Conservation (phyloP, 92 coral and sea anemone genomes). For the Umimayanthus kanabou region DNA sequence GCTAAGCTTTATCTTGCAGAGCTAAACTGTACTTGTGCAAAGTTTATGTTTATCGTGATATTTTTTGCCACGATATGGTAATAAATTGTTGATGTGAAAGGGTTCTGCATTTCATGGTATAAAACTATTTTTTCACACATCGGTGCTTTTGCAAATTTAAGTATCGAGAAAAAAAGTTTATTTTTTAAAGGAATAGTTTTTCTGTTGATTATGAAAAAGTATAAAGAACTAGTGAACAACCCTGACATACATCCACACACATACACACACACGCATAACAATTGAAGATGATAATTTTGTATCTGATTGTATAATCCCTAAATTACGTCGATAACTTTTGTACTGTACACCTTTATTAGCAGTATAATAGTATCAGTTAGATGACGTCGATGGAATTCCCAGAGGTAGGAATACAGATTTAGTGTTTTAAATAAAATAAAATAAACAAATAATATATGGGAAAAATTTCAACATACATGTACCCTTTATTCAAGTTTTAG, state of each 20-base stretch:
- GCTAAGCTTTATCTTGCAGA: neutral
- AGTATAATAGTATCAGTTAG: too few species aligned
- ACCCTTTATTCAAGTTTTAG: too few species aligned
- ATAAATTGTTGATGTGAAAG: neutral
- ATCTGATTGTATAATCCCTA: neutral
- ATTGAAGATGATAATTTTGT: too few species aligned
- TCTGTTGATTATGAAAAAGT: too few species aligned
- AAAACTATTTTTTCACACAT: neutral
- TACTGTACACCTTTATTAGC: neutral
- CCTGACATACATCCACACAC: neutral
- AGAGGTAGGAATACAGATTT: neutral
- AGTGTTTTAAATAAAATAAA: neutral
- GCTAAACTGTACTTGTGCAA: neutral
- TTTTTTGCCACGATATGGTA: constrained; percentile 15
- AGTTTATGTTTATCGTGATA: neutral
- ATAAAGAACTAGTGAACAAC: neutral
- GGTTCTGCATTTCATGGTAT: neutral
- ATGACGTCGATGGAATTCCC: neutral
- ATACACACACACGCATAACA: neutral
- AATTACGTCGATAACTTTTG: neutral
- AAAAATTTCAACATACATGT: neutral
- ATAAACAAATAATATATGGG: neutral
- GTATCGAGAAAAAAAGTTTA: neutral
- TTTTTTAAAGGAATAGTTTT: neutral
- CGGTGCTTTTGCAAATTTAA: neutral